A percentile compares a stretch with the other conserved stretches of the same genome.
phyloP scores from a whole-genome alignment of 2,797 vertebrate species.

The Alcedo atthis region DNA sequence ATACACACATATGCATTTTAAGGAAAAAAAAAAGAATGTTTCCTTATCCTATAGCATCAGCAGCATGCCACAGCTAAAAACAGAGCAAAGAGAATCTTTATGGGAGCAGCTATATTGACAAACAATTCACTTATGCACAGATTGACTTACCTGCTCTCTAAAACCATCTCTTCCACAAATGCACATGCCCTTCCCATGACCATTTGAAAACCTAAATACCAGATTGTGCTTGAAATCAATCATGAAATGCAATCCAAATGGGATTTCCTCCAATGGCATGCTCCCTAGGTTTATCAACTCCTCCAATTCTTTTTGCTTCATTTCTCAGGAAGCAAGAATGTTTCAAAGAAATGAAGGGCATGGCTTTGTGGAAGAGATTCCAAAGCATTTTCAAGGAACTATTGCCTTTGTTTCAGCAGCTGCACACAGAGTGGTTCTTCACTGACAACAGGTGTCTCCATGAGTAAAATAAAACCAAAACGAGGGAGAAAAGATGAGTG shows the following conservation, averaged over 20 bases:
- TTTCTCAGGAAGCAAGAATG: background rate
- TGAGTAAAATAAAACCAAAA: conserved; percentile 5
- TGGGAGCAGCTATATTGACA: conserved; percentile 40
- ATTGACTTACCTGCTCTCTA: conserved; percentile 79
- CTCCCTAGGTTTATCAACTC: background rate
- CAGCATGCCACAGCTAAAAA: conserved; percentile 84
- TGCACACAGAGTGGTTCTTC: conserved; percentile 46
- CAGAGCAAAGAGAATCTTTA: conserved; percentile 61
- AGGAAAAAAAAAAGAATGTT: conserved; percentile 70
- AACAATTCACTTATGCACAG: conserved; percentile 33
- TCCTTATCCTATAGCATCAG: conserved; percentile 83
- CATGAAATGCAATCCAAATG: background rate
- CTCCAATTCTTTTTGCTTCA: background rate
- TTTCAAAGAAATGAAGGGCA: conserved; percentile 11
- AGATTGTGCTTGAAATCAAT: background rate
- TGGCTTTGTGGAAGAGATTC: conserved; percentile 76
- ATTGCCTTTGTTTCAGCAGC: conserved; percentile 19
- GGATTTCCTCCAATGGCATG: background rate
- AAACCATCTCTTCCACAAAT: conserved; percentile 75
- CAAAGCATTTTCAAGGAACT: conserved; percentile 9
- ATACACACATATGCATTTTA: conserved; percentile 62
- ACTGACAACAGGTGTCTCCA: conserved; percentile 5
- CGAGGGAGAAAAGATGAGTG: conserved; percentile 49
- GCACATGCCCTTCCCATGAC: conserved; percentile 42
- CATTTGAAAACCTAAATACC: background rate